Conservation (phyloP, 2,797 vertebrate genomes). For the Philypnodon macrostomus region DNA sequence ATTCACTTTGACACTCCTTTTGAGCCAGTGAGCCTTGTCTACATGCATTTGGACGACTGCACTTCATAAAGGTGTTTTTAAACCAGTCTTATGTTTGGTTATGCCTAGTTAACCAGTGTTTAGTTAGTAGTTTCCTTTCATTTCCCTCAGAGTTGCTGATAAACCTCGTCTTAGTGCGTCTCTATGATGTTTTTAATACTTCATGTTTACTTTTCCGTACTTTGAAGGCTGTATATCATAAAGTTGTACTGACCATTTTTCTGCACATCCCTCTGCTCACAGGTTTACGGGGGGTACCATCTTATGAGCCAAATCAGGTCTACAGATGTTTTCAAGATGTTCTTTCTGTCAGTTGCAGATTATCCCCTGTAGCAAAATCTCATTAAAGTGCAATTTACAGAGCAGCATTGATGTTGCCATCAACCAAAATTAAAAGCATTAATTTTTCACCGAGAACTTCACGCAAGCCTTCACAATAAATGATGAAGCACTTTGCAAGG, state of each 20-base stretch:
- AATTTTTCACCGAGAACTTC: constrained; percentile 99
- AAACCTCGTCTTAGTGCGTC: too few species aligned
- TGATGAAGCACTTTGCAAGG: constrained; percentile 97
- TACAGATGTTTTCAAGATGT: constrained; percentile 99
- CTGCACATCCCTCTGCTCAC: constrained; percentile 83
- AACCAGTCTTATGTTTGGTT: too few species aligned
- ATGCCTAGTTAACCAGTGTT: too few species aligned
- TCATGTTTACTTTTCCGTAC: constrained; percentile 59
- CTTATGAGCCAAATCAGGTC: constrained; percentile 99
- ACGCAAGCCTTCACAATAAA: constrained; percentile 97
- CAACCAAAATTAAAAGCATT: constrained; percentile 99
- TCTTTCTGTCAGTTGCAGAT: constrained; percentile 99
- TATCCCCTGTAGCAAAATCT: constrained; percentile 99
- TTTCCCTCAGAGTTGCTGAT: constrained; percentile 8
- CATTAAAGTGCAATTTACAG: constrained; percentile 99
- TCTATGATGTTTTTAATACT: constrained; percentile 6
- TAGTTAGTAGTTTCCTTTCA: too few species aligned
- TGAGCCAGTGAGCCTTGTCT: too few species aligned
- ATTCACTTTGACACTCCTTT: too few species aligned
- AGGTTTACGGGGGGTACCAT: constrained; percentile 90
- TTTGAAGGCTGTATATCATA: constrained; percentile 73
- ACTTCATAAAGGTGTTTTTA: too few species aligned
- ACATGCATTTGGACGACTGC: too few species aligned
- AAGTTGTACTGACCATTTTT: constrained; percentile 82
- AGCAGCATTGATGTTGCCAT: constrained; percentile 99